Percentiles rank a stretch among this genome's conserved stretches.
These are phyloP conservation scores for Callaeas wilsoni DNA, from an alignment of 2,113 vertebrate species.

Conservation along the genomic window DNA sequence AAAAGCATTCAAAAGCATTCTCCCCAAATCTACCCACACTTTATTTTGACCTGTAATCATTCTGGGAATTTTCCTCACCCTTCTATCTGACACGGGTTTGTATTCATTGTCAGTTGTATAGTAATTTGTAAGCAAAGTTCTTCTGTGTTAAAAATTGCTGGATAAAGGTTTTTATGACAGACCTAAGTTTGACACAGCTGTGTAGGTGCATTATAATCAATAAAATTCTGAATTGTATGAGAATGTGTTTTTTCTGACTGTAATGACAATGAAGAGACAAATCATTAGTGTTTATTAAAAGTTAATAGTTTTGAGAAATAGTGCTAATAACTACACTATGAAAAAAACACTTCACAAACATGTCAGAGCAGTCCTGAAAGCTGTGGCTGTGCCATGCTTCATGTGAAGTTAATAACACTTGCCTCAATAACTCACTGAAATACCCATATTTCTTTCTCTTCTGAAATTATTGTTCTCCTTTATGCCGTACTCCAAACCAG, in stretches of 20 bases:
- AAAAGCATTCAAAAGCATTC: slow-evolving; percentile 16
- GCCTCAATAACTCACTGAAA: background rate
- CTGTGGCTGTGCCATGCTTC: background rate
- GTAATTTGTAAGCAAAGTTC: background rate
- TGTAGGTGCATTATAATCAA: background rate
- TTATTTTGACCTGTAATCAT: background rate
- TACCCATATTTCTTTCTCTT: background rate
- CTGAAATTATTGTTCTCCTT: background rate
- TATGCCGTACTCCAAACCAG: background rate
- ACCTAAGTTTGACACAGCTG: background rate
- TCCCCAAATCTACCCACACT: background rate
- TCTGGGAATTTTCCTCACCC: background rate
- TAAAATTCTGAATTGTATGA: background rate
- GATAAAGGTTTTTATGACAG: background rate
- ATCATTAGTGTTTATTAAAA: background rate
- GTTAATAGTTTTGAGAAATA: background rate
- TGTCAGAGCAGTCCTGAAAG: background rate
- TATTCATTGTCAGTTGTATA: background rate
- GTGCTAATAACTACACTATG: background rate
- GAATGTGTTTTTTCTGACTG: background rate
- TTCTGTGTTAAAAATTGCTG: background rate
- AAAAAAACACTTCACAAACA: background rate
- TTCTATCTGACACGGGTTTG: background rate
- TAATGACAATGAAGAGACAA: background rate
- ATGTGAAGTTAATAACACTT: background rate